Evolutionary conservation across 2,888 invertebrate genomes (phyloP), one percentile per base, ranked within the genome.

Genomic region (Athalia circularis): DNA sequence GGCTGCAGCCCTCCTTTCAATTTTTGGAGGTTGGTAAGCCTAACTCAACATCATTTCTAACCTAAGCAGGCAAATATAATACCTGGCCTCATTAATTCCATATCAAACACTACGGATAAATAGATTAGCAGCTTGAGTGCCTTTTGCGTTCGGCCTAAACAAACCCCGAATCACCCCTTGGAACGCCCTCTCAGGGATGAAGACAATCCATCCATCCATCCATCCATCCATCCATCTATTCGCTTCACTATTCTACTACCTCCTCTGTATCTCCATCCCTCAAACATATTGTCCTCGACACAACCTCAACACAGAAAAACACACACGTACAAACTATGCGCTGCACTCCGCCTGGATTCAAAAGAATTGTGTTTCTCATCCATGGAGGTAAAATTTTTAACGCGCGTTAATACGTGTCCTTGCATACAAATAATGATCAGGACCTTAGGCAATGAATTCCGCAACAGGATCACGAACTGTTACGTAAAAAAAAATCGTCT

Each of bases 51-150:
- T 29, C 29, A 29, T 29, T 29, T 29, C 29, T 50, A 75, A 50
- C 74, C 74, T 81, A 82, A 79, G 48, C 62, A 62, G 78, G 29
- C 79, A 79, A 70, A 80, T 82, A 83, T 85, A 86, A 86, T 84
- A 80, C 83, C 81, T 80, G 78, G 80, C 81, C 88, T 90, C 88
- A 90, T 90, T 90, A 90, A 90, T 90, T 90, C 90, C 87, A 89
- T 89, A 90, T 90, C 89, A 90, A 89, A 89, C 89, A 89, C 85
- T 86, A 86, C 85, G 86, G 87, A 87, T 89, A 89, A 89, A 90
- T 88, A 89, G 90, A 90, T 90, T 90, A 90, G 87, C 87, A 86
- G 86, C 86, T 87, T 87, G 88, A 88, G 88, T 88, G 87, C 85
- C 87, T 88, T 89, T 87, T 83, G 85, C 86, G 80, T 80, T 79